A percentile compares a stretch with the other conserved stretches of the same genome.
These are phyloP conservation scores for Venustoraphidia nigricollis DNA, from an alignment of 2,888 invertebrate species.

Conservation along the genomic window DNA sequence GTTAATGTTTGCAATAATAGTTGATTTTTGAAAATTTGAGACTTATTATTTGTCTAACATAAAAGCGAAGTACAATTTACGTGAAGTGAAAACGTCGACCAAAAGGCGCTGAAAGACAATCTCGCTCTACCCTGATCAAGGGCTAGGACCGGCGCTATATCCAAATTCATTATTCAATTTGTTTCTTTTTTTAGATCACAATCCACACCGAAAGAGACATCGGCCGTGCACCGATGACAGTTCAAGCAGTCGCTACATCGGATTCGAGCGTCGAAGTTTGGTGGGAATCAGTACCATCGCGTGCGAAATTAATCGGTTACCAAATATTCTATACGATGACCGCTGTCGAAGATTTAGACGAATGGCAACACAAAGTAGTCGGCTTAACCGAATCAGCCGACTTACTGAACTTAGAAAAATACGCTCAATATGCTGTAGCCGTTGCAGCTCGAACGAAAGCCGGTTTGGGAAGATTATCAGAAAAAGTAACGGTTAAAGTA, in stretches of 20 bases:
- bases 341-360: slow-evolving; percentile 81
- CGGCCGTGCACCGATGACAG: slow-evolving; percentile 83
- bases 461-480: slow-evolving; percentile 73
- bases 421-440: slow-evolving; percentile 80
- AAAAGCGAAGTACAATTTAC: no score
- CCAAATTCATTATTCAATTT: no score
- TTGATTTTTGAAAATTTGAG: no score
- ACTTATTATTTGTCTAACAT: no score
- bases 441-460: slow-evolving; percentile 72
- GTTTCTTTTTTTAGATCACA: slow-evolving; percentile 29
- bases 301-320: slow-evolving; percentile 71
- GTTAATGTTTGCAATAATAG: no score
- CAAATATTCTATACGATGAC: slow-evolving; percentile 87
- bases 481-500: slow-evolving; percentile 78
- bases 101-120: no score
- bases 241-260: slow-evolving; percentile 87
- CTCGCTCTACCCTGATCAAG: no score
- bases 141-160: no score
- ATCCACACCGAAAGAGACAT: slow-evolving; percentile 79
- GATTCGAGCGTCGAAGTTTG: slow-evolving; percentile 88
- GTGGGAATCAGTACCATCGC: slow-evolving; percentile 83
- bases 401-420: slow-evolving; percentile 75
- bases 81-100: no score
- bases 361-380: slow-evolving; percentile 77
- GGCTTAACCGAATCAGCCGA: slow-evolving; percentile 81